Evolutionary conservation across 2,797 vertebrate genomes (phyloP), one percentile per base, ranked within the genome.

Genomic region (Simalia tracyae): DNA sequence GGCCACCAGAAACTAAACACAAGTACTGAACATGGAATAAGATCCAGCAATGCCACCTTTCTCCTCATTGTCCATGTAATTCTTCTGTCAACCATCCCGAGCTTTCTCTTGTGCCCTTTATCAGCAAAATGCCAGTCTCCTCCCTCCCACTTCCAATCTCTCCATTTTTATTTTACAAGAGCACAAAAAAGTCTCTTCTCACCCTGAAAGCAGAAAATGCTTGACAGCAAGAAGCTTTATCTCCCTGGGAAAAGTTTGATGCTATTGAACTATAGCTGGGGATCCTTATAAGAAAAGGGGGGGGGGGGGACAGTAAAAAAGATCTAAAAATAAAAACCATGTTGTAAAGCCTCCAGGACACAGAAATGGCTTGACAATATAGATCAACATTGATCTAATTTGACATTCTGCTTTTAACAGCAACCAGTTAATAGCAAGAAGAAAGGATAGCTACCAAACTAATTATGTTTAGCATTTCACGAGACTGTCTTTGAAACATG

Each of bases 231-330:
- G 87, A 26, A 36, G 22, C n/a, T 90, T 93, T 91, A 91, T 89
- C 42, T 56, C n/a, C 11, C 42, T 93, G 89, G 72, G 76, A 93
- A 93, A 94, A 57, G 11, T 57, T 92, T 76, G 19, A 64, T 56
- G 22, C 66, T 81, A 36, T 90, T 61, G 17, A 89, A 0, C 66
- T 63, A 7, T 9, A 50, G 60, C 59, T n/a, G 7, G 26, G 0
- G 15, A 72, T 60, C 10, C 88, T 64, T 42, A 46, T 66, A 26
- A 46, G 26, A 63, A 76, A 57, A 57, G 59, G 59, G 19, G 59
- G 1, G 3, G 9, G 9, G 19, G 19, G 7, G 0, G 46, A 46
- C 76, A 46, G 76, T 81, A 64, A 84, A 17, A 85, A 3, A 2
- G 19, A n/a, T n/a, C 8, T 61, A 76, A 36, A 1, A 31, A 56